Conservation (phyloP, 2,888 invertebrate species). For the Drosophila histrio region DNA sequence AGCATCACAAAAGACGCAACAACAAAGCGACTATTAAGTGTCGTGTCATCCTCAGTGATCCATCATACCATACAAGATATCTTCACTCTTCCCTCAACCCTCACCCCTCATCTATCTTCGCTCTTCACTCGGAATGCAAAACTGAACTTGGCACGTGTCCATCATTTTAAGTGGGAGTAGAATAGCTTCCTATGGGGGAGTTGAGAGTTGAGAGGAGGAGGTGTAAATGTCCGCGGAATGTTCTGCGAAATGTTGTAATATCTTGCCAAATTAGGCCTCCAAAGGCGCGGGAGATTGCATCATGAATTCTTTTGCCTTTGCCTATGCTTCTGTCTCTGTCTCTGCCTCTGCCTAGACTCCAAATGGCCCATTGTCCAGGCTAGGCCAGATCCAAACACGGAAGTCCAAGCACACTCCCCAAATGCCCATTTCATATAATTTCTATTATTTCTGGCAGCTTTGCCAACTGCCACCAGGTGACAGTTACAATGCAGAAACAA, state of each 20-base stretch:
- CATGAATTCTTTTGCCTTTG: constrained; percentile 18
- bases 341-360: background rate
- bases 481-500: constrained; percentile 77
- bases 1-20: constrained; percentile 35
- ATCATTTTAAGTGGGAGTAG: constrained; percentile 54
- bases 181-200: constrained; percentile 45
- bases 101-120: too few relatives aligned
- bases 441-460: constrained; percentile 74
- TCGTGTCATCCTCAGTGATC: constrained; percentile 75
- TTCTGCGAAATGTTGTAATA: constrained; percentile 61
- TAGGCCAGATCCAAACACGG: constrained; percentile 60
- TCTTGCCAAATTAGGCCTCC: constrained; percentile 60
- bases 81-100: constrained; percentile 11
- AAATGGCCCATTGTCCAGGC: constrained; percentile 69
- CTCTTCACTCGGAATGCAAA: constrained; percentile 2
- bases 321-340: background rate
- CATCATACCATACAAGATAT: constrained; percentile 67
- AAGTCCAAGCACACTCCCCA: constrained; percentile 72
- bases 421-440: constrained; percentile 78
- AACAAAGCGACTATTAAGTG: constrained; percentile 68
- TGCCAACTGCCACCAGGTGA: constrained; percentile 74
- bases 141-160: constrained; percentile 75
- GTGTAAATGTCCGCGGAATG: constrained; percentile 49
- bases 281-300: constrained; percentile 50
- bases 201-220: background rate